phyloP scores from a whole-genome alignment of 30 jellyfish, hydroid and myxozoan species.

The Phacellophora camtschatica region DNA sequence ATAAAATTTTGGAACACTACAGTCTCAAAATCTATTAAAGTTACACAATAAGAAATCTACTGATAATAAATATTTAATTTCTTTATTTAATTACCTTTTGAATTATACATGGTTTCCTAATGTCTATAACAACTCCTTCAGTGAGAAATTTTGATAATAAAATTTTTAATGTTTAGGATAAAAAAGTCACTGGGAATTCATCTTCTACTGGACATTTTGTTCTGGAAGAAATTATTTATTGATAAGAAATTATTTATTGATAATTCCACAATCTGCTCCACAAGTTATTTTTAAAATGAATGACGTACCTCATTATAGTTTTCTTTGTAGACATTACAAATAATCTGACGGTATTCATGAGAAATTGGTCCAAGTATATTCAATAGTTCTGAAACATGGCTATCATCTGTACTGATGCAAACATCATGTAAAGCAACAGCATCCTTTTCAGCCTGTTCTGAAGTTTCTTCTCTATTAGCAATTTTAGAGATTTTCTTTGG shows the following conservation, averaged over 20 bases:
- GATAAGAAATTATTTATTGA: neutral
- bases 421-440: neutral
- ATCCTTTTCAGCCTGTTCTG: slow-evolving; percentile 22
- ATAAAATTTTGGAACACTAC: no score
- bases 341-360: slow-evolving; percentile 27
- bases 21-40: no score
- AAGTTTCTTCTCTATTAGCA: slow-evolving; percentile 11
- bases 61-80: no score
- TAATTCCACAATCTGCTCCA: neutral
- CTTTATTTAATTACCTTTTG: no score
- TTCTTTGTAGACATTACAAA: slow-evolving; percentile 38
- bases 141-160: no score
- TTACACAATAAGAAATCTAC: no score
- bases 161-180: no score
- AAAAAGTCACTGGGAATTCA: no score
- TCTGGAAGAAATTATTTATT: neutral
- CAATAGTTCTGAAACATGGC: neutral
- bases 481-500: no score
- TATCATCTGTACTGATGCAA: neutral
- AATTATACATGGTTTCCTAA: no score
- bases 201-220: no score
- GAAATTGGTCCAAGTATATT: slow-evolving; percentile 41
- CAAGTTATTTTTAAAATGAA: neutral
- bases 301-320: slow-evolving; percentile 42
- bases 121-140: no score